Evolutionary conservation across 2,797 vertebrate genomes (phyloP).

Genomic region (Sebastes wilsoni): DNA sequence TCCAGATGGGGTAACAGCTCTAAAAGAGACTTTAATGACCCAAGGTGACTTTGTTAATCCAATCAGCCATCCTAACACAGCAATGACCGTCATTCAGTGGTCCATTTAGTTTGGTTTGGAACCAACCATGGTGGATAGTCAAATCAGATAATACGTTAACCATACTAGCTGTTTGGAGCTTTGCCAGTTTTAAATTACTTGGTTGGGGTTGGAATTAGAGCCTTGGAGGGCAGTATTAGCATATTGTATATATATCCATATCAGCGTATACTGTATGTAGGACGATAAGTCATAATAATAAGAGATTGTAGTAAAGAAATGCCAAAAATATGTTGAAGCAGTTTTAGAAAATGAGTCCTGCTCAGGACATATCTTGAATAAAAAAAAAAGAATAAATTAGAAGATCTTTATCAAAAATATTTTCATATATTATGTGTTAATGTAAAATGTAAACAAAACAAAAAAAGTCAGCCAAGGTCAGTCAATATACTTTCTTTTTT

Average conservation of each 20-base stretch:
- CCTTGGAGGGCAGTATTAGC: neutral
- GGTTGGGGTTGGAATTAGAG: neutral
- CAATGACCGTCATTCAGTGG: constrained; percentile 15
- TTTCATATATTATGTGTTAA: neutral
- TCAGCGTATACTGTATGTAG: neutral
- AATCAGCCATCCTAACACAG: constrained; percentile 27
- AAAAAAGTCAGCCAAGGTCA: no score
- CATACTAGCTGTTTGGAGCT: neutral
- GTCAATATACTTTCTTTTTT: no score
- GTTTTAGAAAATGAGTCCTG: neutral
- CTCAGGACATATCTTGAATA: neutral
- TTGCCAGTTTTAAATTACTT: neutral
- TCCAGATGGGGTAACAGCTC: constrained; percentile 26
- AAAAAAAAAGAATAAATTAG: neutral
- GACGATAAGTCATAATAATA: neutral
- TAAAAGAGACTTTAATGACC: constrained; percentile 42
- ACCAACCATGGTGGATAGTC: constrained; percentile 29
- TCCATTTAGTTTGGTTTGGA: constrained; percentile 25
- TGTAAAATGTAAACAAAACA: no score
- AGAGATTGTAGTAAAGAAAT: neutral
- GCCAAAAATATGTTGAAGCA: neutral
- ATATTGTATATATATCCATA: neutral
- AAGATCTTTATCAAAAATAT: neutral
- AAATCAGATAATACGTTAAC: constrained; percentile 11
- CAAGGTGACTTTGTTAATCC: constrained; percentile 50